Evolutionary conservation across 2,888 invertebrate genomes (phyloP).

Genomic region (Mylabris sibirica): DNA sequence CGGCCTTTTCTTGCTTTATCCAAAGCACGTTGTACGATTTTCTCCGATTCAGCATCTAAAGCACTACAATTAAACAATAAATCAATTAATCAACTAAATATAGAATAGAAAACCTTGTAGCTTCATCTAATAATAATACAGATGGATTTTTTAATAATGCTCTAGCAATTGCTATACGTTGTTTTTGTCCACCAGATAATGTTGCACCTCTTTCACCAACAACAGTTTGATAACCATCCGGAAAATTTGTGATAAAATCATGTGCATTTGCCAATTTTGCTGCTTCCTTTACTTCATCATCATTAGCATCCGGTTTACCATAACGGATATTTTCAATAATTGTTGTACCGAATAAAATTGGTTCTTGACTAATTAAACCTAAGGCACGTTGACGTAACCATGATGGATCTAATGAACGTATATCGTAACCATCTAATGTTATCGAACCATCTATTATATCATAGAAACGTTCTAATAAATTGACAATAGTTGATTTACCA

Average conservation of each 20-base stretch:
- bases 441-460: constrained; percentile 77
- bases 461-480: constrained; percentile 90
- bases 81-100: constrained; percentile 8
- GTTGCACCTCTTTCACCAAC: constrained; percentile 91
- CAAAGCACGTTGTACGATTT: constrained; percentile 86
- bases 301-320: constrained; percentile 75
- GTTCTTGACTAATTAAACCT: constrained; percentile 93
- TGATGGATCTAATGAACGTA: constrained; percentile 75
- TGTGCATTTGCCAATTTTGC: constrained; percentile 90
- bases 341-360: constrained; percentile 89
- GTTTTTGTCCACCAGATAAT: constrained; percentile 95
- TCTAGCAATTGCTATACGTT: constrained; percentile 92
- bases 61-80: constrained; percentile 69
- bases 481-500: constrained; percentile 93
- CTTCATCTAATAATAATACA: constrained; percentile 90
- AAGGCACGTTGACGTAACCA: constrained; percentile 87
- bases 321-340: constrained; percentile 95
- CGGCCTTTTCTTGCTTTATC: constrained; percentile 84
- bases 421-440: constrained; percentile 77
- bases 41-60: constrained; percentile 90
- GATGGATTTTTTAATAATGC: constrained; percentile 91
- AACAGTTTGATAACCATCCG: constrained; percentile 82
- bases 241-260: constrained; percentile 84
- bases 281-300: constrained; percentile 75
- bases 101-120: constrained; percentile 75